Conservation (phyloP, 2,797 vertebrate genomes). For the Darevskia mixta region DNA sequence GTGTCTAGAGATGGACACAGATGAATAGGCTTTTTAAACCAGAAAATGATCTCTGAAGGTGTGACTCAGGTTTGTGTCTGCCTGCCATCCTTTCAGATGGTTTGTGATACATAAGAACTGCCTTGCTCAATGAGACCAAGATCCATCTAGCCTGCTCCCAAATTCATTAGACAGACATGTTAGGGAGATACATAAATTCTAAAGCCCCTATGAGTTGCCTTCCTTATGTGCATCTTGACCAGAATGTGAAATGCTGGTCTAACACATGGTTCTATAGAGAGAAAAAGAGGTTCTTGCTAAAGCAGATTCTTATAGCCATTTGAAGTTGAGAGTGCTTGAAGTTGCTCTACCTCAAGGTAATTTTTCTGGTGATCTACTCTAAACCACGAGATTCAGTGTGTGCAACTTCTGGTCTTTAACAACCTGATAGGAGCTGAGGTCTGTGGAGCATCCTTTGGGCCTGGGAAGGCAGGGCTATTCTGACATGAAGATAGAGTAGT, state of each 20-base stretch:
- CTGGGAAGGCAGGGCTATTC: not conserved
- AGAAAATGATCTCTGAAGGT: not conserved
- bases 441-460: not conserved
- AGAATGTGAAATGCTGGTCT: not conserved
- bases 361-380: not conserved
- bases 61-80: not conserved
- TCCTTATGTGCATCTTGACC: too few species aligned
- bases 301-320: slow-evolving; percentile 20
- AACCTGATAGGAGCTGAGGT: not conserved
- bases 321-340: not conserved
- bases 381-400: not conserved
- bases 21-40: not conserved
- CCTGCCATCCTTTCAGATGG: not conserved
- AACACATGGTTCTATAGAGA: not conserved
- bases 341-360: not conserved
- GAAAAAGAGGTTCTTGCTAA: not conserved
- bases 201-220: too few species aligned
- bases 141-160: too few species aligned
- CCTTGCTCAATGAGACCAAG: not conserved
- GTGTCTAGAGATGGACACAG: not conserved
- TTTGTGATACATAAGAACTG: not conserved
- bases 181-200: too few species aligned
- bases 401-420: not conserved
- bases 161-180: too few species aligned
- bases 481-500: not conserved